phyloP scores from a whole-genome alignment of 92 coral and sea anemone genomes.

The Zoanthus solanderi region DNA sequence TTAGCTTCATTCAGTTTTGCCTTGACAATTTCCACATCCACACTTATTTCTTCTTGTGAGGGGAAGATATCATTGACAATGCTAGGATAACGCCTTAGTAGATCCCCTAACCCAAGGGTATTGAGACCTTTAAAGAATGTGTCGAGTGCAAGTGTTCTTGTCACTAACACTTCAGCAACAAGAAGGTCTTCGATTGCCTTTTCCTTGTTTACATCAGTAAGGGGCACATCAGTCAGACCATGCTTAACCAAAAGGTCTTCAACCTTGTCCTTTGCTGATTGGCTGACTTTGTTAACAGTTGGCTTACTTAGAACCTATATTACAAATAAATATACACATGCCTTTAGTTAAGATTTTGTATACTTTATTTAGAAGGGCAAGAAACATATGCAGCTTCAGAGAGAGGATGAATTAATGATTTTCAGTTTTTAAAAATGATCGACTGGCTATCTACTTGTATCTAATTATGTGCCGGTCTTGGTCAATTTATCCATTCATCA shows the following conservation, averaged over 20 bases:
- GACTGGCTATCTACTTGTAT: too few relatives aligned
- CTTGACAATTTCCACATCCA: slow-evolving; percentile 52
- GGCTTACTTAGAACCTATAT: slow-evolving; percentile 22
- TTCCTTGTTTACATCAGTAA: slow-evolving; percentile 60
- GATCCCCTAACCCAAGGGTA: slow-evolving; percentile 69
- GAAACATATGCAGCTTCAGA: too few relatives aligned
- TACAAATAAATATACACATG: neutral
- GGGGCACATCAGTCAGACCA: slow-evolving; percentile 71
- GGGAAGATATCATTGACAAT: slow-evolving; percentile 56
- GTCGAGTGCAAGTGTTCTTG: slow-evolving; percentile 67
- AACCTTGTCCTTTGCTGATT: slow-evolving; percentile 55
- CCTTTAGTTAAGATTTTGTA: too few relatives aligned
- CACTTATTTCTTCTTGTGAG: slow-evolving; percentile 41
- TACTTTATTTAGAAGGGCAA: too few relatives aligned
- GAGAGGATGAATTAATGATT: too few relatives aligned
- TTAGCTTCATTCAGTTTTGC: slow-evolving; percentile 42
- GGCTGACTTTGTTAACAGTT: slow-evolving; percentile 14
- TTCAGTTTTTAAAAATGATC: too few relatives aligned
- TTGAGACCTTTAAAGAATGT: slow-evolving; percentile 67
- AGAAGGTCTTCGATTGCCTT: slow-evolving; percentile 67
- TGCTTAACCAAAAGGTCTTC: slow-evolving; percentile 69
- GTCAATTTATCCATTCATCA: too few relatives aligned
- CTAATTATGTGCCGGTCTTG: too few relatives aligned
- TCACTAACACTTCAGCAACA: slow-evolving; percentile 67
- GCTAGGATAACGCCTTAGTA: slow-evolving; percentile 60